Conservation (phyloP, 2,797 vertebrate genomes). For the Malacoraja senta region DNA sequence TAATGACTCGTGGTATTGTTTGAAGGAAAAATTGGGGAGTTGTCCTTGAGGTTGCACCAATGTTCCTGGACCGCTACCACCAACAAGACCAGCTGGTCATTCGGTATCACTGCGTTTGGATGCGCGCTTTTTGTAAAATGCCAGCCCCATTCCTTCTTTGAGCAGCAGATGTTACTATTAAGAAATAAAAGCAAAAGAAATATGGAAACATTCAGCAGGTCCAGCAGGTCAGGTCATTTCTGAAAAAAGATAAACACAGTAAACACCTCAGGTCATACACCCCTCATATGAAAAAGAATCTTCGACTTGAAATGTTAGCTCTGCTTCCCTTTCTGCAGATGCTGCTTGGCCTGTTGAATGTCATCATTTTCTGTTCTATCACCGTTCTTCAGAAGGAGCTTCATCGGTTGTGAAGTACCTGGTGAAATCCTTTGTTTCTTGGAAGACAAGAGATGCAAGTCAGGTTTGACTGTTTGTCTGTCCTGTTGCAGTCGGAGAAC, state of each 20-base stretch:
- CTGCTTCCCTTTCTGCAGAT: too few relatives aligned
- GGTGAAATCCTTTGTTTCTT: not conserved
- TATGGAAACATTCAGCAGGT: not conserved
- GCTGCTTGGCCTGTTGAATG: too few relatives aligned
- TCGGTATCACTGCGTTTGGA: not conserved
- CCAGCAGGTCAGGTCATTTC: too few relatives aligned
- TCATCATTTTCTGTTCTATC: not conserved
- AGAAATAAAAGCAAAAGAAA: not conserved
- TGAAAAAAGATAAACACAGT: too few relatives aligned
- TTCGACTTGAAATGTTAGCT: too few relatives aligned
- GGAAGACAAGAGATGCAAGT: not conserved
- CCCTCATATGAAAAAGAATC: too few relatives aligned
- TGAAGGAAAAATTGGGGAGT: not conserved
- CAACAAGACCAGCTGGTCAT: not conserved
- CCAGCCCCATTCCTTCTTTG: too few relatives aligned
- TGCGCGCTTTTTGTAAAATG: not conserved
- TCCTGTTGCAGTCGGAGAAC: conserved; percentile 72
- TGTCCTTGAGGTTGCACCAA: not conserved
- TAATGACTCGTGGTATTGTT: not conserved
- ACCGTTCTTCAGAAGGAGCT: not conserved
- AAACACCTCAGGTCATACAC: too few relatives aligned
- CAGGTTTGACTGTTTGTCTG: not conserved
- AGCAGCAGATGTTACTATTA: not conserved
- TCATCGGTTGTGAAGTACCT: too few relatives aligned
- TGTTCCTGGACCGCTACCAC: not conserved